Conservation (phyloP, 2,888 invertebrate species). For the Pseudeuparius sepicola region DNA sequence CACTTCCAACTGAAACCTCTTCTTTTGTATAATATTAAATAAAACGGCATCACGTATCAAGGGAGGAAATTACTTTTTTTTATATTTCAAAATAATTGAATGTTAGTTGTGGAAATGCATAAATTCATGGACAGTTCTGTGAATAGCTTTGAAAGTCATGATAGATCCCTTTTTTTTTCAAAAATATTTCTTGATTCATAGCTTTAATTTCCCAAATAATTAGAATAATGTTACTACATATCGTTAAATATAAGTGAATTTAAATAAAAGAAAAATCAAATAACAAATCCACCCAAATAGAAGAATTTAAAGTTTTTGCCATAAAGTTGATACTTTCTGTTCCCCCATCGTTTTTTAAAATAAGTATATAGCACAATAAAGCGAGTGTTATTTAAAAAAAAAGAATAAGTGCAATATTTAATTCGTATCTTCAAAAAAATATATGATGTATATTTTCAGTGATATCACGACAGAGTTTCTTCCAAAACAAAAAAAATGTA, state of each 20-base stretch:
- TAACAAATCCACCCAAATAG: slow-evolving; percentile 32
- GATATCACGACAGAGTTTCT: slow-evolving; percentile 36
- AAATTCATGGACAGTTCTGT: too few species aligned
- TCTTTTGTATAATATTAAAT: too few species aligned
- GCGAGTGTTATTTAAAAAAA: slow-evolving; percentile 23
- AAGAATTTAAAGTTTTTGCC: slow-evolving; percentile 26
- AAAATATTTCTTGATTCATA: too few species aligned
- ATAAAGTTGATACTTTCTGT: slow-evolving; percentile 24
- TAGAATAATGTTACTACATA: slow-evolving; percentile 34
- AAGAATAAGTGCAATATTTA: slow-evolving; percentile 36
- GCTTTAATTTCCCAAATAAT: slow-evolving; percentile 34
- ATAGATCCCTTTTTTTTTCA: too few species aligned
- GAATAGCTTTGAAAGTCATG: too few species aligned
- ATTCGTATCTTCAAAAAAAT: slow-evolving; percentile 26
- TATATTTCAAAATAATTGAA: too few species aligned
- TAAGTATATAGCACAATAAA: slow-evolving; percentile 29
- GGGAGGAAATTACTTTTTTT: too few species aligned
- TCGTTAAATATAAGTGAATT: slow-evolving; percentile 35
- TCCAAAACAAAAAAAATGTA: slow-evolving; percentile 30
- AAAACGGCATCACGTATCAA: too few species aligned
- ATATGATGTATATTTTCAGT: slow-evolving; percentile 35
- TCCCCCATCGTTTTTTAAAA: slow-evolving; percentile 24
- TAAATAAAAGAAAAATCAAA: slow-evolving; percentile 26
- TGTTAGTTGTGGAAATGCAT: too few species aligned
- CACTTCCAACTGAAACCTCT: too few species aligned